Evolutionary conservation across 2,888 invertebrate species (phyloP), one percentile per base, ranked within the genome.

Genomic region (Theristus sp.): DNA sequence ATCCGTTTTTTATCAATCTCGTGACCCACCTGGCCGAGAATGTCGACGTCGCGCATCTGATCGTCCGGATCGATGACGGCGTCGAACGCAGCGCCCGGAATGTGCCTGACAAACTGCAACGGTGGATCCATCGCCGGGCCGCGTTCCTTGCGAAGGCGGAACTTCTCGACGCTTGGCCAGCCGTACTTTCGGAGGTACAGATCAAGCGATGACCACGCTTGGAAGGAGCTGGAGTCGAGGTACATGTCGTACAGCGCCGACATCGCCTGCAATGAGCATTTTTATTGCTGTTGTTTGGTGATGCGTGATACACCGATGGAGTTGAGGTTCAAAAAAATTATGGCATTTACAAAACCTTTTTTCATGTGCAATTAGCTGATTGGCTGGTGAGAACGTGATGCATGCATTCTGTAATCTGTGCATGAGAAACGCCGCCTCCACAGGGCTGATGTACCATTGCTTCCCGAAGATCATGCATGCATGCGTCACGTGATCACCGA

Each of bases 121-220:
- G 91, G 89, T 67, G 84, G 83, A 55, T 81, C n/a, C 24, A 24
- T n/a, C n/a, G 27, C 17, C 26, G 30, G 2, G 20, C 22, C 20
- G 81, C 65, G 6, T 49, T n/a, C n/a, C 24, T 49, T 49, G n/a
- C 13, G n/a, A 20, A 49, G 49, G 6, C n/a, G 6, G 22, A 29
- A n/a, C 76, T 87, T 89, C 27, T 84, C 81, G 66, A 91, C 79
- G 68, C 89, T 89, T 25, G 84, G 81, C 63, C 81, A 79, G 0
- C 85, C 90, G 74, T 93, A 89, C 31, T 86, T 84, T 70, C 87
- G 86, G 10, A 94, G 77, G 93, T 94, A 94, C 0, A 89, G 84
- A 71, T 87, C 82, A 63, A 94, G 75, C 0, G 93, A 91, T 1
- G 90, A 89, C 31, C 67, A 65, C 0, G 70, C 64, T 60, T 70